A percentile compares a stretch with the other conserved stretches of the same genome.
Conservation (phyloP, 2,888 invertebrate species). For the Nesidiocoris tenuis region DNA sequence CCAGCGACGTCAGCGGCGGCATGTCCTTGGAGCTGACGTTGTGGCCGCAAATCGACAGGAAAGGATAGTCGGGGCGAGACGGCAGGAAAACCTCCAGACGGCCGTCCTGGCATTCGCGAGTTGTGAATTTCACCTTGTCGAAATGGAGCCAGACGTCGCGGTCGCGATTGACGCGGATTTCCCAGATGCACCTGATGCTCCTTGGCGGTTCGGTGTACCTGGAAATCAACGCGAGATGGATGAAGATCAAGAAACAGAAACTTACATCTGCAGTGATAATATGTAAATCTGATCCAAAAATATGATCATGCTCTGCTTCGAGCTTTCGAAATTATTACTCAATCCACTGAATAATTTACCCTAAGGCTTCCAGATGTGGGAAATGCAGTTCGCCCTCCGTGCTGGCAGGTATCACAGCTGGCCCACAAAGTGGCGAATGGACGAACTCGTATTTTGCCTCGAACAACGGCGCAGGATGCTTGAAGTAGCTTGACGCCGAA, state of each 20-base stretch:
- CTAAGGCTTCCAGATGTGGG: constrained; percentile 77
- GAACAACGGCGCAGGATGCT: constrained; percentile 78
- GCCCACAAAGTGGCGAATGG: constrained; percentile 84
- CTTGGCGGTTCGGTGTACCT: constrained; percentile 56
- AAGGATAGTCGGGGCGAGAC: constrained; percentile 65
- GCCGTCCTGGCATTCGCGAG: constrained; percentile 82
- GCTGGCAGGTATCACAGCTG: constrained; percentile 73
- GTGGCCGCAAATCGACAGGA: constrained; percentile 80
- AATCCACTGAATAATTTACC: constrained; percentile 47
- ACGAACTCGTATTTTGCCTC: constrained; percentile 86
- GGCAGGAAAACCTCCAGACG: constrained; percentile 71
- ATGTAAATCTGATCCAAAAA: too few species aligned
- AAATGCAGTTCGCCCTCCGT: constrained; percentile 86
- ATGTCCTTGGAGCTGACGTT: constrained; percentile 79
- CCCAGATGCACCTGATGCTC: constrained; percentile 71
- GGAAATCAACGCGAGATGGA: background rate
- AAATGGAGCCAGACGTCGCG: constrained; percentile 84
- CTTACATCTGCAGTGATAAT: too few species aligned
- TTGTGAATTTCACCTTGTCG: constrained; percentile 76
- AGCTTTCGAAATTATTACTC: background rate
- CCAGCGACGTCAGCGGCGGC: constrained; percentile 59
- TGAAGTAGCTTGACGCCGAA: constrained; percentile 84
- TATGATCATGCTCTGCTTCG: too few species aligned
- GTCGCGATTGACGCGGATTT: constrained; percentile 76
- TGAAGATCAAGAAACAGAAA: too few species aligned